These are phyloP conservation scores for Acleris emargana DNA, from an alignment of 2,888 invertebrate species.

Conservation along the genomic window DNA sequence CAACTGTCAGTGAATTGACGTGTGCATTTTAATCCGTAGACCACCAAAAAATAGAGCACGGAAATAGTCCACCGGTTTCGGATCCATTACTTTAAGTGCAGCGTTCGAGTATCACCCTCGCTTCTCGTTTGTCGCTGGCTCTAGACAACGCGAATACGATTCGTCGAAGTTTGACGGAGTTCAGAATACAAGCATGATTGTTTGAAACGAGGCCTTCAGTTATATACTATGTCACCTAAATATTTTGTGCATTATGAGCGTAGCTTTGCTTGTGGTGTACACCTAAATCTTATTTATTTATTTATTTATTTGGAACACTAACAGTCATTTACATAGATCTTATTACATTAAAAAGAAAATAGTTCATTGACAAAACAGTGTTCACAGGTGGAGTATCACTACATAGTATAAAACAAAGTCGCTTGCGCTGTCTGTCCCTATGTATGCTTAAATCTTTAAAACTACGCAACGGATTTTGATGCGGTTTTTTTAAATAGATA, in stretches of 20 bases:
- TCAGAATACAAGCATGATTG: conserved; percentile 19
- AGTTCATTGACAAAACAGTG: too few species aligned
- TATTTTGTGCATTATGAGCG: not conserved
- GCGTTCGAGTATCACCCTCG: conserved; percentile 50
- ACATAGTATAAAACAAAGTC: too few species aligned
- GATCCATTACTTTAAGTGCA: conserved; percentile 72
- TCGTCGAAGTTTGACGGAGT: conserved; percentile 33
- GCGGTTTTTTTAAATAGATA: too few species aligned
- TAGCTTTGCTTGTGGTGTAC: not conserved
- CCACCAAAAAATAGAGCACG: conserved; percentile 57
- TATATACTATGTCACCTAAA: not conserved
- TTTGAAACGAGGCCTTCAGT: conserved; percentile 13
- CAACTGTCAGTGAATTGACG: conserved; percentile 2
- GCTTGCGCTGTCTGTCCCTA: too few species aligned
- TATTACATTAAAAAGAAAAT: too few species aligned
- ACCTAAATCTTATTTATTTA: too few species aligned
- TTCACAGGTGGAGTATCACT: too few species aligned
- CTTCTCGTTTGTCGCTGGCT: conserved; percentile 44
- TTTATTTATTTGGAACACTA: too few species aligned
- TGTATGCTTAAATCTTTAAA: too few species aligned
- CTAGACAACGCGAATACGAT: conserved; percentile 41
- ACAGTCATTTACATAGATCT: too few species aligned
- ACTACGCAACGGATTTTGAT: too few species aligned
- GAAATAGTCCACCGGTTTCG: conserved; percentile 55
- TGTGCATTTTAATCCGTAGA: conserved; percentile 55